Evolutionary conservation across 2,797 vertebrate genomes (phyloP).

Genomic region (Amniataba percoides): DNA sequence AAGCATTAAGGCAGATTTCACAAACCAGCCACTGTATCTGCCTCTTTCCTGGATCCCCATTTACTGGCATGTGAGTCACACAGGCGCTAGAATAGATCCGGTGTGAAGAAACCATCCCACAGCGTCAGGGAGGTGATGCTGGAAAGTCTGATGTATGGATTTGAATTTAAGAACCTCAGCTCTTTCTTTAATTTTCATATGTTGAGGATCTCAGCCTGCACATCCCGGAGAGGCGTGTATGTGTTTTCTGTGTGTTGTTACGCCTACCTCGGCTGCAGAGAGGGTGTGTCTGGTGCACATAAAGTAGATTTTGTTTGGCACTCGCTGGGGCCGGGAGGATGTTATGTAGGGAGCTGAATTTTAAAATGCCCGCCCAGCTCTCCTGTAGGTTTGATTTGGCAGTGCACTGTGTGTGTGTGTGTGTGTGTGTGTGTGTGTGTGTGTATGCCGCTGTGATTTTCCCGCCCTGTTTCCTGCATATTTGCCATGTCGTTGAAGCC

Average conservation of each 20-base stretch:
- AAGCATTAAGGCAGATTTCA: slow-evolving; percentile 65
- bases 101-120: slow-evolving; percentile 2
- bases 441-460: slow-evolving; percentile 30
- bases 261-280: slow-evolving; percentile 10
- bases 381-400: slow-evolving; percentile 70
- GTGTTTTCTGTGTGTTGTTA: slow-evolving; percentile 25
- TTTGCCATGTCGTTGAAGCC: slow-evolving; percentile 61
- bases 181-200: slow-evolving; percentile 6
- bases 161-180: not conserved
- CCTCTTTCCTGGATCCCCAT: slow-evolving; percentile 50
- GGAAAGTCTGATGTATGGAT: not conserved
- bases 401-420: slow-evolving; percentile 19
- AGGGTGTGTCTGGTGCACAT: slow-evolving; percentile 58
- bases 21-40: slow-evolving; percentile 74
- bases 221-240: not conserved
- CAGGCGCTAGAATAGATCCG: slow-evolving; percentile 6
- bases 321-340: slow-evolving; percentile 28
- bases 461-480: slow-evolving; percentile 54
- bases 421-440: no score
- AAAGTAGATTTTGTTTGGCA: slow-evolving; percentile 69
- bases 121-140: slow-evolving; percentile 4
- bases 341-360: slow-evolving; percentile 51
- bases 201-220: slow-evolving; percentile 11
- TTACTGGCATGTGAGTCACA: slow-evolving; percentile 56
- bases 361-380: slow-evolving; percentile 75